Evolutionary conservation across 2,888 invertebrate species (phyloP).

Genomic region (Eilema depressum): DNA sequence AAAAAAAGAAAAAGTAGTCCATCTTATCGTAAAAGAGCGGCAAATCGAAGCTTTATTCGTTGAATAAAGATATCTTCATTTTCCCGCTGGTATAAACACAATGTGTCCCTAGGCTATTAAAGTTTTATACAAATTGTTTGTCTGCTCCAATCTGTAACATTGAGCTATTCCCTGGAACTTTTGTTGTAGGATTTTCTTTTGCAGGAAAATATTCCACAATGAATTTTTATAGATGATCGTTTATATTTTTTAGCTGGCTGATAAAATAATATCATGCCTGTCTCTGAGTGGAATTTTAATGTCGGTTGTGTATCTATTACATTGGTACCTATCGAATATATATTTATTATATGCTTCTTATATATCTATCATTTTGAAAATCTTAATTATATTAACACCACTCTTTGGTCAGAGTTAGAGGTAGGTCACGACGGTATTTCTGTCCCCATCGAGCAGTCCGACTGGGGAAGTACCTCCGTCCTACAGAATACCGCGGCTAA

Average conservation of each 20-base stretch:
- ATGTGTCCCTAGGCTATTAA: not conserved
- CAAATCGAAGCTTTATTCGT: not conserved
- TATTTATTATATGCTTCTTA: no score
- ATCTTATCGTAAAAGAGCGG: not conserved
- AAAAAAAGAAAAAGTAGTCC: not conserved
- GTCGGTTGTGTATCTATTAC: no score
- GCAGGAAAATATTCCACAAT: not conserved
- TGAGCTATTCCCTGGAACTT: constrained; percentile 3
- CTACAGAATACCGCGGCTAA: no score
- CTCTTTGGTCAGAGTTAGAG: no score
- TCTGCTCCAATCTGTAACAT: constrained; percentile 17
- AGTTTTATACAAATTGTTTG: constrained; percentile 1
- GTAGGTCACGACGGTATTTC: no score
- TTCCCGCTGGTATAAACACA: not conserved
- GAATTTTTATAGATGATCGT: not conserved
- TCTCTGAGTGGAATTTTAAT: not conserved
- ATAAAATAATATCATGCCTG: no score
- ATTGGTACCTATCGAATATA: no score
- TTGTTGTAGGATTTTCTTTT: not conserved
- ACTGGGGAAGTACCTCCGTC: no score
- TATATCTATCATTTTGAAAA: no score
- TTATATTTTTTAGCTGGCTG: not conserved
- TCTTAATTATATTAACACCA: no score
- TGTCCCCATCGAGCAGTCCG: no score
- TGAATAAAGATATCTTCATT: not conserved